phyloP scores from a whole-genome alignment of 2,888 invertebrate genomes.

The Apotomis betuletana region DNA sequence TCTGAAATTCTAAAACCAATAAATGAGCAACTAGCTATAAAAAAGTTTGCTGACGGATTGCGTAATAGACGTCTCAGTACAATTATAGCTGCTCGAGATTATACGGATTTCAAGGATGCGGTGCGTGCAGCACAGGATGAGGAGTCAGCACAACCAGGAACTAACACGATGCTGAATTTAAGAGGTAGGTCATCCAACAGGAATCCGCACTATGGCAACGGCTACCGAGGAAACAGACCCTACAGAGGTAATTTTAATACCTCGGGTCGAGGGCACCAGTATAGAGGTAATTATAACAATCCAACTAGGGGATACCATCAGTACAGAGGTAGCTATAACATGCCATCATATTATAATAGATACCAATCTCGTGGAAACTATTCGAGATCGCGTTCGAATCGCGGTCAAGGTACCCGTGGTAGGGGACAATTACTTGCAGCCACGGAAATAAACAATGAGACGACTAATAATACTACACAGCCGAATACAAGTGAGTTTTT shows the following conservation, averaged over 20 bases:
- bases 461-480: not conserved
- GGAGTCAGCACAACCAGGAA: not conserved
- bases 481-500: slow-evolving; percentile 29
- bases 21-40: slow-evolving; percentile 37
- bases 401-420: not conserved
- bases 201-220: not conserved
- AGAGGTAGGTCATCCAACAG: not conserved
- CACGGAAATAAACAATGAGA: not conserved
- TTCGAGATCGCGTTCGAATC: not conserved
- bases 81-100: slow-evolving; percentile 42
- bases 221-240: slow-evolving; percentile 4
- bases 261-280: not conserved
- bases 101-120: slow-evolving; percentile 38
- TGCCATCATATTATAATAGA: not conserved
- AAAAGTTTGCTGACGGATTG: slow-evolving; percentile 37
- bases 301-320: not conserved
- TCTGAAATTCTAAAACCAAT: slow-evolving; percentile 36
- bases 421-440: not conserved
- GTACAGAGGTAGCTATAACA: slow-evolving; percentile 1
- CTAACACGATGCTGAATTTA: not conserved
- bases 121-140: slow-evolving; percentile 40
- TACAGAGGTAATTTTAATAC: not conserved
- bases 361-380: not conserved
- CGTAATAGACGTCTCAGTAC: slow-evolving; percentile 42
- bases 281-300: not conserved